Percentiles rank a stretch among this genome's conserved stretches.
Conservation (phyloP, 2,888 invertebrate species). For the Chymomyza caudatula region DNA sequence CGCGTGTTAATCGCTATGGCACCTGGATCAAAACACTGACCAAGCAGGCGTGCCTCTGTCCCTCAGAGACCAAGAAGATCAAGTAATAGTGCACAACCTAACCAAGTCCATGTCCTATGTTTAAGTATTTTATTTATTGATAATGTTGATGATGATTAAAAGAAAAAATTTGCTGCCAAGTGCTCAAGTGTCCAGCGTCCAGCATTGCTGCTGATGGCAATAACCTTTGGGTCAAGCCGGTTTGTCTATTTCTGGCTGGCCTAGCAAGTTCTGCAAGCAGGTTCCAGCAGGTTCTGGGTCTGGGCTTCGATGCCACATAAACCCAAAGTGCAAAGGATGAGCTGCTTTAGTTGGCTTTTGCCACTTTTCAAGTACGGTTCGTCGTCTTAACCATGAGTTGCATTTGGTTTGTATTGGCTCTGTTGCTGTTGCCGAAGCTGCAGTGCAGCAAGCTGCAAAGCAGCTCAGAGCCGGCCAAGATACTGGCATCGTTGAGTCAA, state of each 20-base stretch:
- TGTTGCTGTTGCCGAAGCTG: constrained; percentile 8
- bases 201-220: not conserved
- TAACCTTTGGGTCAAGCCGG: constrained; percentile 4
- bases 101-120: constrained; percentile 2
- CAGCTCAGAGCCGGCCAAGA: constrained; percentile 52
- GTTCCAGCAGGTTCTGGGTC: constrained; percentile 32
- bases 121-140: constrained; percentile 49
- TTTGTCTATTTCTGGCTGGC: constrained; percentile 33
- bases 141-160: constrained; percentile 43
- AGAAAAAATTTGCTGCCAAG: constrained; percentile 24
- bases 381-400: constrained; percentile 27
- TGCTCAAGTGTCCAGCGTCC: not conserved
- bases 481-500: constrained; percentile 43
- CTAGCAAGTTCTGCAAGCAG: constrained; percentile 41
- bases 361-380: constrained; percentile 53
- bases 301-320: constrained; percentile 19
- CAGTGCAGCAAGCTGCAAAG: constrained; percentile 38
- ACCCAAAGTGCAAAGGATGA: constrained; percentile 28
- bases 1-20: constrained; percentile 86
- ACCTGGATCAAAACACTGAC: constrained; percentile 85
- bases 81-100: constrained; percentile 46
- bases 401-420: constrained; percentile 20
- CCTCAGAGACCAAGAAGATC: constrained; percentile 75
- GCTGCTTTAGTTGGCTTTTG: constrained; percentile 57
- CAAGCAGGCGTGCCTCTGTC: constrained; percentile 84